A percentile compares a stretch with the other conserved stretches of the same genome.
These are phyloP conservation scores for Spondyliosoma cantharus DNA, from an alignment of 2,797 vertebrate species.

Conservation along the genomic window DNA sequence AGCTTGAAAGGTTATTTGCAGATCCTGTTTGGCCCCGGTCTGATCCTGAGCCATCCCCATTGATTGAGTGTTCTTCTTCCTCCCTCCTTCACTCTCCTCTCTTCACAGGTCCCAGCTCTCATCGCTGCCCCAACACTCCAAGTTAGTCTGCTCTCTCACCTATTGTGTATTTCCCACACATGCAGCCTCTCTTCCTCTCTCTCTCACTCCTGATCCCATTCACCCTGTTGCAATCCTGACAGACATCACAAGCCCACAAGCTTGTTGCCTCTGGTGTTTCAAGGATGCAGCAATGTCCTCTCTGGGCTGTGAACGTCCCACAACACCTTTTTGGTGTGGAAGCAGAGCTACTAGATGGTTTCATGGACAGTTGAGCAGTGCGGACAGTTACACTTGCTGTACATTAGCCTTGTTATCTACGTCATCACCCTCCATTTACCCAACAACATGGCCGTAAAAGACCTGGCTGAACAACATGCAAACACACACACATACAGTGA, in stretches of 20 bases:
- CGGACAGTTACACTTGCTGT: slow-evolving; percentile 50
- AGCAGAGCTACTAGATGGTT: slow-evolving; percentile 41
- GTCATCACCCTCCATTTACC: slow-evolving; percentile 73
- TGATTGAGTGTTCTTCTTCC: slow-evolving; percentile 78
- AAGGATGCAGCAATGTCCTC: slow-evolving; percentile 58
- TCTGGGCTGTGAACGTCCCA: slow-evolving; percentile 51
- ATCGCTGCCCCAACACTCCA: slow-evolving; percentile 85
- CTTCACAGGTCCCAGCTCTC: slow-evolving; percentile 83
- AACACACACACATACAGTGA: neutral
- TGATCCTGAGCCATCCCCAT: slow-evolving; percentile 68
- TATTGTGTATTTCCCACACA: slow-evolving; percentile 77
- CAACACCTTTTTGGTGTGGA: slow-evolving; percentile 57
- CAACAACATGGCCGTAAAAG: slow-evolving; percentile 59
- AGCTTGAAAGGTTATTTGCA: slow-evolving; percentile 65
- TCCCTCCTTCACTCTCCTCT: slow-evolving; percentile 79
- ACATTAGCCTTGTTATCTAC: slow-evolving; percentile 61
- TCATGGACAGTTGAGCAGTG: slow-evolving; percentile 62
- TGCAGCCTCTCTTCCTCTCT: slow-evolving; percentile 63
- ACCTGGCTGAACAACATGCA: slow-evolving; percentile 49
- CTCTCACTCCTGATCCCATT: slow-evolving; percentile 66
- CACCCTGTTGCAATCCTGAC: slow-evolving; percentile 61
- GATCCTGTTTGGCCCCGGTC: slow-evolving; percentile 63
- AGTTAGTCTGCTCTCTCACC: slow-evolving; percentile 83
- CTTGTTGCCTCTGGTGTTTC: slow-evolving; percentile 57
- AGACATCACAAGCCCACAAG: slow-evolving; percentile 77